These are phyloP conservation scores for Pavo muticus DNA, from an alignment of 2,113 vertebrate species.

Conservation along the genomic window DNA sequence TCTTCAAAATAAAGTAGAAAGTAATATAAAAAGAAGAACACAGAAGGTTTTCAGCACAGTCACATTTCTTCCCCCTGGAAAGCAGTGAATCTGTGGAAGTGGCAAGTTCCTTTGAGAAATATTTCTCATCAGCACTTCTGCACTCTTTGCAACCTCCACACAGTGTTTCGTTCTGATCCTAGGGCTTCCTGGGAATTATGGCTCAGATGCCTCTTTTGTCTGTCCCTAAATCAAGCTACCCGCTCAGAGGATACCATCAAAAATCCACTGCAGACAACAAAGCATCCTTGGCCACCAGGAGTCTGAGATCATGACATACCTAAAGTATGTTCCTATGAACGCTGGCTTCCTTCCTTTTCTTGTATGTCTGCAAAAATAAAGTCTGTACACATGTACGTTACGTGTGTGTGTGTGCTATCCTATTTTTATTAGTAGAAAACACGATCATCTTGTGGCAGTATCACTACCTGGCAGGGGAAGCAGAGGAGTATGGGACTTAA, in stretches of 20 bases:
- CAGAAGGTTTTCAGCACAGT: neutral
- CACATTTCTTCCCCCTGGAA: neutral
- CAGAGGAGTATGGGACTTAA: neutral
- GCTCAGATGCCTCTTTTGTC: neutral
- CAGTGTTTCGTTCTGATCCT: neutral
- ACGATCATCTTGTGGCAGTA: neutral
- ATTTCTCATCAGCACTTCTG: neutral
- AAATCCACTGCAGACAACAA: neutral
- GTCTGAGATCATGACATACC: fast-evolving
- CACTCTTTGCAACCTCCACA: neutral
- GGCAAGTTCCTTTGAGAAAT: neutral
- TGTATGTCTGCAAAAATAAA: neutral
- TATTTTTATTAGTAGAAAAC: neutral
- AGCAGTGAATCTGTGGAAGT: neutral
- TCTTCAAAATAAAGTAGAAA: neutral
- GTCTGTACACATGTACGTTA: fast-evolving
- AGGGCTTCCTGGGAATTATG: neutral
- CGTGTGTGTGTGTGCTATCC: neutral
- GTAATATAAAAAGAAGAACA: neutral
- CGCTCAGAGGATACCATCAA: neutral
- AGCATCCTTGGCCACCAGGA: neutral
- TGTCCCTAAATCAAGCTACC: neutral
- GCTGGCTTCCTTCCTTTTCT: neutral
- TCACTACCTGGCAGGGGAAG: neutral
- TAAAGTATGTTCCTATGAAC: neutral